phyloP scores from a whole-genome alignment of 2,888 invertebrate genomes.

The Brenthis ino region DNA sequence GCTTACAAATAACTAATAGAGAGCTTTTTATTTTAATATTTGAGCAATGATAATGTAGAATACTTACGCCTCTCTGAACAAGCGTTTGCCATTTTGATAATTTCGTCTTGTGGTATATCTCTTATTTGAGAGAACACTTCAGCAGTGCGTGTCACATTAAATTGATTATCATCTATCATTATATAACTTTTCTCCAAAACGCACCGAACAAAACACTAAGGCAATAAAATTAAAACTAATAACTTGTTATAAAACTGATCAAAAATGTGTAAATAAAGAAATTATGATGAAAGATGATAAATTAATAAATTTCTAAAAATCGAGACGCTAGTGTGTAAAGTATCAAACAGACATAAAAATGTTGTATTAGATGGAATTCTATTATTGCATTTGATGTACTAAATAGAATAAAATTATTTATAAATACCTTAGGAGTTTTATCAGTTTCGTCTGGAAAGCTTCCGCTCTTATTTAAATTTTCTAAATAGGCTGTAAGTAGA shows the following conservation, averaged over 20 bases:
- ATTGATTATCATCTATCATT: constrained; percentile 66
- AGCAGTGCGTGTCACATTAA: constrained; percentile 65
- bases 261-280: background rate
- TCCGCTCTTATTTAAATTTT: constrained; percentile 77
- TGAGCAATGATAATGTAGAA: background rate
- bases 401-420: too few species aligned
- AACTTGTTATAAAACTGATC: background rate
- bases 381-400: too few species aligned
- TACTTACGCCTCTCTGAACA: constrained; percentile 64
- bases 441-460: constrained; percentile 81
- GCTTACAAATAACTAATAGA: too few species aligned
- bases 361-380: too few species aligned
- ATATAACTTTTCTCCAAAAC: constrained; percentile 73
- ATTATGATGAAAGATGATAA: background rate
- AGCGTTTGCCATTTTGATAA: constrained; percentile 54
- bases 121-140: constrained; percentile 55
- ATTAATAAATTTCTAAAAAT: too few species aligned
- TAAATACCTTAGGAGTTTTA: constrained; percentile 78
- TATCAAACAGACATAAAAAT: too few species aligned
- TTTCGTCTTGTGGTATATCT: constrained; percentile 49
- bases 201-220: constrained; percentile 81
- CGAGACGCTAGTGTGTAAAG: too few species aligned
- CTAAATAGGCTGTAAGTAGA: constrained; percentile 67
- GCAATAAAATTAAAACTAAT: background rate
- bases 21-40: too few species aligned